phyloP scores from a whole-genome alignment of 2,797 vertebrate genomes.

The Anas bahamensis region DNA sequence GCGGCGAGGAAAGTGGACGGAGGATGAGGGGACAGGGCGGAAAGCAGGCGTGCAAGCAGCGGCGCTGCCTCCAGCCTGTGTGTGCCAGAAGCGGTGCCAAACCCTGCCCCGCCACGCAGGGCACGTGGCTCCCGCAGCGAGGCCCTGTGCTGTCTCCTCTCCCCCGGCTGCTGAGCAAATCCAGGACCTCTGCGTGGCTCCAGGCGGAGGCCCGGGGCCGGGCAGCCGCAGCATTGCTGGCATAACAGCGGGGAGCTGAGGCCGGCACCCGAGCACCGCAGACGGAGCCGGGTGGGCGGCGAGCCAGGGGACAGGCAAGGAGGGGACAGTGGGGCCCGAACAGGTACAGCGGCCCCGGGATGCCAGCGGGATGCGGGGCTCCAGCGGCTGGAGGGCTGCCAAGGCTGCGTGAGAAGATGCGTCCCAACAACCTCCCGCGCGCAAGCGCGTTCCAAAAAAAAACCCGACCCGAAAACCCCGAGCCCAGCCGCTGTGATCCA shows the following conservation, averaged over 20 bases:
- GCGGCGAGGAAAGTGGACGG: not conserved
- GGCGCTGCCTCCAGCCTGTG: not conserved
- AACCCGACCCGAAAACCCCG: not conserved
- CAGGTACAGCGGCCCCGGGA: not conserved
- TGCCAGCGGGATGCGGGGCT: not conserved
- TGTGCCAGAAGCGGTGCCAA: not conserved
- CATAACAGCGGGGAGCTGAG: not conserved
- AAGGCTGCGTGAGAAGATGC: fast-evolving
- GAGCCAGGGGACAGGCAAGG: not conserved
- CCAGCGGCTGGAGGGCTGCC: not conserved
- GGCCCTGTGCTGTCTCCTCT: not conserved
- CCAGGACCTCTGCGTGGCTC: not conserved
- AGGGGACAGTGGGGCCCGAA: not conserved
- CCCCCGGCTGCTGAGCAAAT: not conserved
- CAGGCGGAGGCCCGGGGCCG: not conserved
- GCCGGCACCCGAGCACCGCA: not conserved
- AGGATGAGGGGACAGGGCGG: not conserved
- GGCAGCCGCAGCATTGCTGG: not conserved
- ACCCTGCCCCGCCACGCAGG: fast-evolving
- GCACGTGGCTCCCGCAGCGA: fast-evolving
- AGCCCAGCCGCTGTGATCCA: not conserved
- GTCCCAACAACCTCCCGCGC: not conserved
- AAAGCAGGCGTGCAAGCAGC: not conserved
- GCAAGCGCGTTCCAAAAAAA: not conserved
- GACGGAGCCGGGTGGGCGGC: not conserved